Evolutionary conservation across 2,888 invertebrate species (phyloP).

Genomic region (Piscicola geometra): DNA sequence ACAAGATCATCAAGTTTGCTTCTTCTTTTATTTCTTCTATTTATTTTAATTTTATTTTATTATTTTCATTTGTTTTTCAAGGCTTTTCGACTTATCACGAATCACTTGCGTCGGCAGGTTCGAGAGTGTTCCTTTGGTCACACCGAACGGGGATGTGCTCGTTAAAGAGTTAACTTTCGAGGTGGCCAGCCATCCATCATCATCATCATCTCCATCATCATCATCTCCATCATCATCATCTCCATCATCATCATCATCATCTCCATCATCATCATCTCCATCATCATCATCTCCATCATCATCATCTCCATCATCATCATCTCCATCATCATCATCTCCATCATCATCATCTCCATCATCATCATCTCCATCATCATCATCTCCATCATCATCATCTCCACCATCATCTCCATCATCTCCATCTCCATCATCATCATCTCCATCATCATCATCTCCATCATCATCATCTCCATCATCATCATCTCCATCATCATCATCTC

Average conservation of each 20-base stretch:
- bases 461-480: constrained; percentile 35
- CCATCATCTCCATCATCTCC: constrained; percentile 38
- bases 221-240: constrained; percentile 41
- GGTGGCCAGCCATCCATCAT: constrained; percentile 56
- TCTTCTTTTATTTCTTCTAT: not conserved
- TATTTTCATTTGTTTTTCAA: constrained; percentile 14
- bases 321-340: constrained; percentile 41
- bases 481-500: constrained; percentile 35
- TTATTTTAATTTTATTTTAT: not conserved
- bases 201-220: constrained; percentile 11
- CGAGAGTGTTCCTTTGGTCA: constrained; percentile 86
- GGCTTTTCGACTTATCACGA: not conserved
- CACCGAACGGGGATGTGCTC: constrained; percentile 93
- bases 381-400: constrained; percentile 39
- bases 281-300: constrained; percentile 33
- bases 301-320: constrained; percentile 36
- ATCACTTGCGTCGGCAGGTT: too few species aligned
- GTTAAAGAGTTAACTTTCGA: constrained; percentile 81
- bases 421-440: constrained; percentile 19
- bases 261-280: constrained; percentile 38
- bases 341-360: constrained; percentile 41
- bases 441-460: constrained; percentile 33
- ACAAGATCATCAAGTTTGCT: constrained; percentile 63
- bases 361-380: constrained; percentile 37
- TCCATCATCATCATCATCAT: constrained; percentile 40